phyloP scores from a whole-genome alignment of 1,140 invertebrate species.

The Hypsibius dujardini region DNA sequence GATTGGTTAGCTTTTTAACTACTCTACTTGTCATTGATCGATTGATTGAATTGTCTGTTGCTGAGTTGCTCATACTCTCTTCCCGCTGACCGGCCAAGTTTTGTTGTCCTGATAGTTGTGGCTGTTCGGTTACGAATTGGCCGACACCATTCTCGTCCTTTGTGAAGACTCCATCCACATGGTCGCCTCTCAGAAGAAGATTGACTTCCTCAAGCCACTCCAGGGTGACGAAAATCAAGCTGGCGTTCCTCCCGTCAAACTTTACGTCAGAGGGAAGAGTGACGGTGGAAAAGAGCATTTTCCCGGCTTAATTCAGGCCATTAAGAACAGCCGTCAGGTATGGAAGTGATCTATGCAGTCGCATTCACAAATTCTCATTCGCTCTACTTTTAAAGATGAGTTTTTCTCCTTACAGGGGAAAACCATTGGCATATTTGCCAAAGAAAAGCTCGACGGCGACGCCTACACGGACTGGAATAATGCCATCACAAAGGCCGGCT shows the following conservation, averaged over 20 bases:
- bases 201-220: constrained; percentile 83
- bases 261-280: constrained; percentile 79
- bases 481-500: not conserved
- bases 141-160: constrained; percentile 82
- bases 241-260: constrained; percentile 56
- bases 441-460: constrained; percentile 79
- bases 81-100: too few relatives aligned
- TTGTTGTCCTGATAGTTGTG: constrained; percentile 54
- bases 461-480: constrained; percentile 30
- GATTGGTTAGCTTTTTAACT: not conserved
- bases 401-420: constrained; percentile 43
- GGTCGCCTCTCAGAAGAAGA: constrained; percentile 90
- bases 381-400: constrained; percentile 16
- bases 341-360: not conserved
- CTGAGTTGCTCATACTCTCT: constrained; percentile 26
- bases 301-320: constrained; percentile 59
- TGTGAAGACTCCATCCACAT: constrained; percentile 66
- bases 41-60: not conserved
- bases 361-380: constrained; percentile 11
- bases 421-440: constrained; percentile 72
- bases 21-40: not conserved
- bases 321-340: constrained; percentile 64
- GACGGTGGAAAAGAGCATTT: constrained; percentile 71
- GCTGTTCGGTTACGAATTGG: constrained; percentile 88
- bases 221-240: constrained; percentile 60